Base-by-base conservation (phyloP, 2,797 vertebrate species). In the Stomatorhinus walkeri region DNA sequence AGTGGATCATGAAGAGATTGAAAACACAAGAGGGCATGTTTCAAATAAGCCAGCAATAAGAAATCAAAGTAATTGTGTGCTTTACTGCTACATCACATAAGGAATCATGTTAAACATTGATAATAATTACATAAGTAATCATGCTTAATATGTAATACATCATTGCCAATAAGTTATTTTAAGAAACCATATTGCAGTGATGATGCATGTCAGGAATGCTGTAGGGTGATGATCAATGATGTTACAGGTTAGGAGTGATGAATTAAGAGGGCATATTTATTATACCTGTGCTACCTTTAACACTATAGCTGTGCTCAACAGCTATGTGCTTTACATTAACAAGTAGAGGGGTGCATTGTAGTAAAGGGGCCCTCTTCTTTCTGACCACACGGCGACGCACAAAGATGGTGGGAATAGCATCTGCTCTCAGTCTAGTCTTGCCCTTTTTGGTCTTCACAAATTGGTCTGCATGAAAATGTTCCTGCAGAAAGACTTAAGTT, bases 391-490 rank as follows among this genome's bases (percentile, higher is more conserved):
- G 36, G 61, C 19, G 84, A 90, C 56, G 87, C 56, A 88, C 84
- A 90, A 88, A 90, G 88, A 88, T 86, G 87, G 87, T 68, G 61
- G 61, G 61, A 68, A 68, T 14, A 14, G 61, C 61, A 68, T 68
- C 24, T 32, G 61, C 61, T 61, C 46, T 76, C 64, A 89, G 90
- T 40, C 54, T 84, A 72, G 46, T 87, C 89, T 88, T 89, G 68
- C 72, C 89, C 84, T 89, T 88, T 84, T 36, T 87, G 76, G 72
- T 89, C 72, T 87, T 76, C 46, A 68, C 54, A 88, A 89, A 87
- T 84, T 88, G 90, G 87, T 87, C 88, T 19, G 49, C 81, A 52
- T 90, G 40, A 61, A 90, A 87, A 88, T 87, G 87, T 81, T 68
- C 89, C 90, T 89, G 83, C 52, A 88, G 89, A 86, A 48, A 43